phyloP scores from a whole-genome alignment of 2,888 invertebrate species.

The Nymphalis polychloros region DNA sequence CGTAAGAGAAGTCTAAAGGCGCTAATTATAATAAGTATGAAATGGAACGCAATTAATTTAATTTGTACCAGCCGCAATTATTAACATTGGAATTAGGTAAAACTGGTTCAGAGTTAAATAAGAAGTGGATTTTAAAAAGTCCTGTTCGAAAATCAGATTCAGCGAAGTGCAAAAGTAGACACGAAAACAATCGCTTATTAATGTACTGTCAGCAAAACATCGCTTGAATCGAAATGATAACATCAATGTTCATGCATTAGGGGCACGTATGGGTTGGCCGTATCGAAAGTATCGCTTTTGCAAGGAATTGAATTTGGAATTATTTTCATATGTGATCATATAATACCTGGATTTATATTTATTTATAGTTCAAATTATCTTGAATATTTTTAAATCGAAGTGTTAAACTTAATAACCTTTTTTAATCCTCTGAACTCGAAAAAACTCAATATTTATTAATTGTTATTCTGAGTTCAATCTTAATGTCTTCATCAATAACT shows the following conservation, averaged over 20 bases:
- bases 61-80: conserved; percentile 61
- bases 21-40: conserved; percentile 58
- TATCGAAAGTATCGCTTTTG: conserved; percentile 15
- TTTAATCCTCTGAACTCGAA: not conserved
- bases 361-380: not conserved
- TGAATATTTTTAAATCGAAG: not conserved
- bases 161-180: conserved; percentile 77
- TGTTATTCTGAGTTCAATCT: conserved; percentile 66
- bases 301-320: not conserved
- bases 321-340: not conserved
- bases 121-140: conserved; percentile 55
- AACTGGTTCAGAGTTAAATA: conserved; percentile 59
- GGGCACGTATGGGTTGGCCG: conserved; percentile 23
- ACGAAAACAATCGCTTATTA: conserved; percentile 73
- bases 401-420: not conserved
- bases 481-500: conserved; percentile 83
- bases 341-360: not conserved
- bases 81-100: conserved; percentile 72
- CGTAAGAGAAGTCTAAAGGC: conserved; percentile 48
- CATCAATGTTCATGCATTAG: conserved; percentile 36
- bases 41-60: conserved; percentile 62
- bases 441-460: conserved; percentile 52
- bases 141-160: conserved; percentile 60
- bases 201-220: conserved; percentile 62
- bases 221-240: conserved; percentile 56